phyloP scores from a whole-genome alignment of 2,113 vertebrate genomes.

The Gymnarchus niloticus region DNA sequence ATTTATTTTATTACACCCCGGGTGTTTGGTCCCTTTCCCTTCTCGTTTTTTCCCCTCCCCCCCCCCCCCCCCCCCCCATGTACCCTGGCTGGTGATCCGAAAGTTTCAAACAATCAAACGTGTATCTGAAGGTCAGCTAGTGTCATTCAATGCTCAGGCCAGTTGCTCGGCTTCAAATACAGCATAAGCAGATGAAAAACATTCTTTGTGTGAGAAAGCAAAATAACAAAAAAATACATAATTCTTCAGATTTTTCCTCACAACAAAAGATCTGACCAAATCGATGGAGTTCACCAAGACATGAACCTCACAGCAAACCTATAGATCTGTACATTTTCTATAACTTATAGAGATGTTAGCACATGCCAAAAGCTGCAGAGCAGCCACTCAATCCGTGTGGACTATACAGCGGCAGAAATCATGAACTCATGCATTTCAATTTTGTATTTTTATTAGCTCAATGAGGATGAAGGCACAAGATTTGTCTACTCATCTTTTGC shows the following conservation, averaged over 20 bases:
- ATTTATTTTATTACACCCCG: too few species aligned
- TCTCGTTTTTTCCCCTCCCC: not conserved
- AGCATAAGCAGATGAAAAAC: not conserved
- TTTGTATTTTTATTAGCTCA: not conserved
- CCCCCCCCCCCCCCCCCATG: too few species aligned
- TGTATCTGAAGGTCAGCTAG: too few species aligned
- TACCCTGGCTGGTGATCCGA: too few species aligned
- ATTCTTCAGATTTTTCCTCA: not conserved
- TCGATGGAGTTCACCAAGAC: not conserved
- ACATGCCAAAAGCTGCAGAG: not conserved
- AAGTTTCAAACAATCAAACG: too few species aligned
- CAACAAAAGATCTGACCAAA: not conserved
- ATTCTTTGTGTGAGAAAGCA: not conserved
- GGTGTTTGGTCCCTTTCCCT: not conserved
- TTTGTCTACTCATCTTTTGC: not conserved
- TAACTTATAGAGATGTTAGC: not conserved
- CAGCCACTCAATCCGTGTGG: not conserved
- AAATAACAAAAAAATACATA: not conserved
- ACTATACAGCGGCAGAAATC: not conserved
- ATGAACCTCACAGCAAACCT: not conserved
- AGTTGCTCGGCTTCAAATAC: too few species aligned
- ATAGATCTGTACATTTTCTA: not conserved
- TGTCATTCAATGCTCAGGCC: too few species aligned
- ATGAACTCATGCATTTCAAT: not conserved
- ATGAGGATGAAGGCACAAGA: not conserved